A percentile compares a stretch with the other conserved stretches of the same genome.
Conservation (phyloP, 2,888 invertebrate genomes). For the Leptothorax acervorum region DNA sequence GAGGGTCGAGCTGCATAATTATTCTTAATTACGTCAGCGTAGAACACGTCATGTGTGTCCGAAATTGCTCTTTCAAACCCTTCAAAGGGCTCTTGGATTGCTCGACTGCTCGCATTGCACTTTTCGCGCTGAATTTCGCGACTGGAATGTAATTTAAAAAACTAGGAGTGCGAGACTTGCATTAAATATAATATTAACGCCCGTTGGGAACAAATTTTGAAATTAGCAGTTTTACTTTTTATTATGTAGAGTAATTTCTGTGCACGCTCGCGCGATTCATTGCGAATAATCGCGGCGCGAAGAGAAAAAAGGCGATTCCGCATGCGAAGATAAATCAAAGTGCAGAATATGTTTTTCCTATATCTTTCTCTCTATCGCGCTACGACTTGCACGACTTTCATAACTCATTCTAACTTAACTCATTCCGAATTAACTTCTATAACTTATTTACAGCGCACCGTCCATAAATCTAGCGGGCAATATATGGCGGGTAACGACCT, state of each 20-base stretch:
- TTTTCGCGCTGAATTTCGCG: slow-evolving; percentile 23
- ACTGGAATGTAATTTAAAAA: slow-evolving; percentile 22
- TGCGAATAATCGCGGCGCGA: background rate
- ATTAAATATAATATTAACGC: slow-evolving; percentile 12
- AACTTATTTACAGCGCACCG: slow-evolving; percentile 19
- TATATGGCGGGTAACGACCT: slow-evolving; percentile 16
- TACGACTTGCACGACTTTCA: slow-evolving; percentile 14
- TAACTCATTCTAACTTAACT: slow-evolving; percentile 20
- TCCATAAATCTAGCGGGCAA: slow-evolving; percentile 11
- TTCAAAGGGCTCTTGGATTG: slow-evolving; percentile 13
- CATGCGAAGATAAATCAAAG: background rate
- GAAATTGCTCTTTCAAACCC: slow-evolving; percentile 39
- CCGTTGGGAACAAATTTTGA: background rate
- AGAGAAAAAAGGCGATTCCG: background rate
- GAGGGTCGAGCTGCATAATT: slow-evolving; percentile 36
- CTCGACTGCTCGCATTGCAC: slow-evolving; percentile 25
- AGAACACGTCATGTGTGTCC: background rate
- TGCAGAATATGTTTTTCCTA: background rate
- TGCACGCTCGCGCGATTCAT: background rate
- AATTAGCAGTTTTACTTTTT: background rate
- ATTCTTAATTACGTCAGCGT: slow-evolving; percentile 38
- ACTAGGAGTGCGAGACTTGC: background rate
- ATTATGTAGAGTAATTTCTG: background rate
- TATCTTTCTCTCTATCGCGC: background rate
- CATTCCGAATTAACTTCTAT: slow-evolving; percentile 12